Evolutionary conservation across 2,797 vertebrate genomes (phyloP).

Genomic region (Miichthys miiuy): DNA sequence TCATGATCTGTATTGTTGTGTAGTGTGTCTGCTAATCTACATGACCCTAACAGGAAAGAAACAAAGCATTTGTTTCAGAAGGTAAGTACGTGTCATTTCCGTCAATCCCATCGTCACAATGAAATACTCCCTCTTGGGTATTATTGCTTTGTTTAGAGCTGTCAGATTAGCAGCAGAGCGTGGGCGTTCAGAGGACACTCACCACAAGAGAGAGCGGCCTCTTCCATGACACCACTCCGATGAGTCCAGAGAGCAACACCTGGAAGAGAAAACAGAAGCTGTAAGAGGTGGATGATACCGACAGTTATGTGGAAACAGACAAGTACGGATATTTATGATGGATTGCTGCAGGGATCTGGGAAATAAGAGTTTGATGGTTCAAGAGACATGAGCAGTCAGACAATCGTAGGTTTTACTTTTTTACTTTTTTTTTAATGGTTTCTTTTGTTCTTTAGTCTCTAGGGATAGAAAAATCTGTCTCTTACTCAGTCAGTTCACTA

Average conservation of each 20-base stretch:
- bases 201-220: conserved; percentile 98
- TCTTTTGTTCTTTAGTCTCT: background rate
- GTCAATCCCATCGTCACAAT: conserved; percentile 6
- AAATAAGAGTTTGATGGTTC: background rate
- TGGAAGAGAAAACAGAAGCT: conserved; percentile 68
- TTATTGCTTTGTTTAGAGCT: conserved; percentile 37
- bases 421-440: background rate
- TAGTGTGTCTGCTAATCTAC: background rate
- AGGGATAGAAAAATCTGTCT: background rate
- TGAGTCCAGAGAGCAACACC: conserved; percentile 97
- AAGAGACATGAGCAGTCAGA: background rate
- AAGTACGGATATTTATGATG: background rate
- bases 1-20: background rate
- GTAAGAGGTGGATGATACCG: conserved; percentile 26
- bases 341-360: background rate
- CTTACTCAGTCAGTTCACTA: background rate
- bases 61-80: conserved; percentile 25
- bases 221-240: conserved; percentile 99
- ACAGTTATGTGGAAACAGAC: conserved; percentile 10
- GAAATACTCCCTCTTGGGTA: conserved; percentile 33
- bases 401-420: background rate
- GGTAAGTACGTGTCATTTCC: background rate
- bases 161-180: conserved; percentile 33
- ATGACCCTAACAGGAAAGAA: background rate
- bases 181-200: conserved; percentile 78